phyloP scores from a whole-genome alignment of 2,113 vertebrate species.

The Tapirus terrestris region DNA sequence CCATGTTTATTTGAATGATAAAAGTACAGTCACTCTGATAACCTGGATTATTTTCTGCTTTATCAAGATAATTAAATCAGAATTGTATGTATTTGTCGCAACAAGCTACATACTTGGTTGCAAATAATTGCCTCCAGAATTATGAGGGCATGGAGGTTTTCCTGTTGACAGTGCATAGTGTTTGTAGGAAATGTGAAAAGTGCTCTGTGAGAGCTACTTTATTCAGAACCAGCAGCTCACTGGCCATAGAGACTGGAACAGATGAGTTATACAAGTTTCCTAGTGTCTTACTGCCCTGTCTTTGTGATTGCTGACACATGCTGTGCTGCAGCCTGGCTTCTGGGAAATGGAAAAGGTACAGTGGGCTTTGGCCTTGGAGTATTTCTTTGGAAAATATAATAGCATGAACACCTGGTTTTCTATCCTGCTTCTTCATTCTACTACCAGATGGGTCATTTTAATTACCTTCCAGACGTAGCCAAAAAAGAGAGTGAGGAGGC shows the following conservation, averaged over 20 bases:
- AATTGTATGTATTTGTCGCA: constrained; percentile 28
- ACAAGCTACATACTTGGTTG: neutral
- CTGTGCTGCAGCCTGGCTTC: neutral
- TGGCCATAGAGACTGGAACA: neutral
- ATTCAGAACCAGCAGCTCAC: neutral
- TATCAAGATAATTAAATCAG: constrained; percentile 18
- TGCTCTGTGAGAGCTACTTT: neutral
- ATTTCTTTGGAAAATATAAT: neutral
- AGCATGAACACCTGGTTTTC: neutral
- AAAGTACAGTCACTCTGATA: neutral
- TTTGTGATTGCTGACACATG: neutral
- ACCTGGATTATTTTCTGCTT: constrained; percentile 34
- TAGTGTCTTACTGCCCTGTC: neutral
- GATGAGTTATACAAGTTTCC: neutral
- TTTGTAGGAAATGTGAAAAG: constrained; percentile 1
- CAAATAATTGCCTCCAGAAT: neutral
- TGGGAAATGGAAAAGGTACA: neutral
- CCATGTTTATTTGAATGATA: neutral
- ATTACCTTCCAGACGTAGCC: constrained; percentile 36
- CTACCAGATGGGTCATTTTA: neutral
- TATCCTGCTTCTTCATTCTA: constrained; percentile 3
- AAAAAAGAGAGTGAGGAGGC: neutral
- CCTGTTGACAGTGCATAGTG: neutral
- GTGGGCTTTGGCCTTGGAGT: neutral
- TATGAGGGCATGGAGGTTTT: neutral